phyloP scores from a whole-genome alignment of 1,140 invertebrate species.

The Apolygus lucorum region DNA sequence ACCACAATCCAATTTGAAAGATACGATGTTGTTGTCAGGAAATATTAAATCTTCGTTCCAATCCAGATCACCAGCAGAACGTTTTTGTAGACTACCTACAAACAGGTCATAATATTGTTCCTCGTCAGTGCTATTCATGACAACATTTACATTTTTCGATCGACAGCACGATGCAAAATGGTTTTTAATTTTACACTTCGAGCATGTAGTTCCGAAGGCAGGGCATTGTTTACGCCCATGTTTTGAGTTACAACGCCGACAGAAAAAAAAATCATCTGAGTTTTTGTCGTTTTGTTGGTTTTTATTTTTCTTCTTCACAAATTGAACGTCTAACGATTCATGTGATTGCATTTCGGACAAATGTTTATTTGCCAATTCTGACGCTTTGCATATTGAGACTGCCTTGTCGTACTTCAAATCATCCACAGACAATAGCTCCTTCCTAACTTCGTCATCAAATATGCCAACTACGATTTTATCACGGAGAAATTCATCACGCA shows the following conservation, averaged over 20 bases:
- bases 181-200: neutral
- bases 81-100: neutral
- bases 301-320: neutral
- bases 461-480: neutral
- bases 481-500: neutral
- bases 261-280: neutral
- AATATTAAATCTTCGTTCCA: neutral
- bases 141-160: neutral
- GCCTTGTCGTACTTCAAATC: constrained; percentile 12
- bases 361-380: neutral
- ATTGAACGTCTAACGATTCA: neutral
- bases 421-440: neutral
- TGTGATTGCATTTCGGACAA: neutral
- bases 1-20: neutral
- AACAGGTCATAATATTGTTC: neutral
- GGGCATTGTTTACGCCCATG: neutral
- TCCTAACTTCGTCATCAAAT: neutral
- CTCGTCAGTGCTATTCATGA: neutral
- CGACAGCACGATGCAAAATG: neutral
- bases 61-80: neutral
- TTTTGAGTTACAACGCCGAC: neutral
- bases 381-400: neutral
- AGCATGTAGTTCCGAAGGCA: neutral
- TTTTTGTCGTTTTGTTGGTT: neutral
- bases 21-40: neutral